These are phyloP conservation scores for Dasysyrphus albostriatus DNA, from an alignment of 2,888 invertebrate genomes.

Conservation along the genomic window DNA sequence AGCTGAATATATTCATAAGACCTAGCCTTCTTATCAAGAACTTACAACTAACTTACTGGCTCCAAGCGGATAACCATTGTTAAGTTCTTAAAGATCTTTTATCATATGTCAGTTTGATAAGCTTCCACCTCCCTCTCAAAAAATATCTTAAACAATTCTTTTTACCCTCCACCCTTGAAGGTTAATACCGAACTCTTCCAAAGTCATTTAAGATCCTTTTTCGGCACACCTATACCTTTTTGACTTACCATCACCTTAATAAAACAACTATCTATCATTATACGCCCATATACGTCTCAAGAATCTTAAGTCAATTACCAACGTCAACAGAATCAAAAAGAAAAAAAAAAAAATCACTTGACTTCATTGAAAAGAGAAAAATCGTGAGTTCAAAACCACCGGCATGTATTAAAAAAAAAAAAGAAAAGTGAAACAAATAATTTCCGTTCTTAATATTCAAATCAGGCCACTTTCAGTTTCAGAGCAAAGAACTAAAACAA, in stretches of 20 bases:
- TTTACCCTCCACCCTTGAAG: too few species aligned
- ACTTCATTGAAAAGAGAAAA: background rate
- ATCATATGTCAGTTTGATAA: too few species aligned
- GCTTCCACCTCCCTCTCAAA: too few species aligned
- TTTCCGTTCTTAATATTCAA: conserved; percentile 60
- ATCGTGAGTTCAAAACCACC: conserved; percentile 13
- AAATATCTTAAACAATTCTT: too few species aligned
- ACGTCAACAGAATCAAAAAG: background rate
- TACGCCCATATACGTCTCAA: background rate
- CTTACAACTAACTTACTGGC: too few species aligned
- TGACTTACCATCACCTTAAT: background rate
- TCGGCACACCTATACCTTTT: background rate
- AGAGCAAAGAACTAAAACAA: conserved; percentile 63
- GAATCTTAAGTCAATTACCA: conserved; percentile 40
- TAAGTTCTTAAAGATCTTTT: too few species aligned
- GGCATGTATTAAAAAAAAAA: background rate
- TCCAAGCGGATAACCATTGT: too few species aligned
- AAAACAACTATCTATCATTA: conserved; percentile 6
- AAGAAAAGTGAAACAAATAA: conserved; percentile 26
- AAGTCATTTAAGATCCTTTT: background rate
- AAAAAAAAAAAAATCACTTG: background rate
- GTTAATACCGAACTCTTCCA: background rate
- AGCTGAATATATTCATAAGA: too few species aligned
- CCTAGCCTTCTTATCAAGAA: too few species aligned
- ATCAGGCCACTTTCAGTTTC: conserved; percentile 51